Conservation (phyloP, 53 echinoderm and acorn worm genomes). For the Holothuria scabra region DNA sequence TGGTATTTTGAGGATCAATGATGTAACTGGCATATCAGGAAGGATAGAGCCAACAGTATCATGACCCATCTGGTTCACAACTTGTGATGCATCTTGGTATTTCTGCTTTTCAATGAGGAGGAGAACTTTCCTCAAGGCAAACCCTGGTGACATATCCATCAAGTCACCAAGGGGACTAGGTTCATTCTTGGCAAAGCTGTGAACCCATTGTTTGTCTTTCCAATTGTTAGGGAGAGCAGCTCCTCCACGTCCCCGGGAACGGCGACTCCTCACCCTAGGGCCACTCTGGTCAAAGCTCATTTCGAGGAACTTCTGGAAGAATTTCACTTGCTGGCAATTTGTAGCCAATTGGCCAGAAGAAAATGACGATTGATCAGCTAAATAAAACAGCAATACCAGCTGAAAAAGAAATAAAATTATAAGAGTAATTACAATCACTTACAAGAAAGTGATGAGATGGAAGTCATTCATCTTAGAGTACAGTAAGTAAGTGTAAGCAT, state of each 20-base stretch:
- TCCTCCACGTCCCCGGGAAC: constrained; percentile 1
- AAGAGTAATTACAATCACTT: too few relatives aligned
- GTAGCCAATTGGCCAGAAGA: too few relatives aligned
- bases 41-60: constrained; percentile 66
- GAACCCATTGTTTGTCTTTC: constrained; percentile 88
- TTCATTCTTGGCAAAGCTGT: constrained; percentile 78
- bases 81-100: constrained; percentile 85
- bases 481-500: too few relatives aligned
- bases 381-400: too few relatives aligned
- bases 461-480: too few relatives aligned
- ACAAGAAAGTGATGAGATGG: too few relatives aligned
- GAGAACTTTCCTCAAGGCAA: constrained; percentile 77
- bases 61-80: constrained; percentile 82
- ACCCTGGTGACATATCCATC: constrained; percentile 84
- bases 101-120: constrained; percentile 88
- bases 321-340: too few relatives aligned
- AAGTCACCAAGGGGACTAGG: constrained; percentile 82
- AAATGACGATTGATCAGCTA: too few relatives aligned
- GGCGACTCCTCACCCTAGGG: background rate
- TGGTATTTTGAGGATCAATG: constrained; percentile 74
- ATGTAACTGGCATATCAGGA: constrained; percentile 70
- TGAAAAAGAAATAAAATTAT: too few relatives aligned
- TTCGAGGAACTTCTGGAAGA: too few relatives aligned
- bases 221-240: constrained; percentile 48
- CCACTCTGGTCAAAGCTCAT: constrained; percentile 28